Percentiles rank a stretch among this genome's conserved stretches.
phyloP scores from a whole-genome alignment of 2,797 vertebrate genomes.

The Brachyrhaphis roseni region DNA sequence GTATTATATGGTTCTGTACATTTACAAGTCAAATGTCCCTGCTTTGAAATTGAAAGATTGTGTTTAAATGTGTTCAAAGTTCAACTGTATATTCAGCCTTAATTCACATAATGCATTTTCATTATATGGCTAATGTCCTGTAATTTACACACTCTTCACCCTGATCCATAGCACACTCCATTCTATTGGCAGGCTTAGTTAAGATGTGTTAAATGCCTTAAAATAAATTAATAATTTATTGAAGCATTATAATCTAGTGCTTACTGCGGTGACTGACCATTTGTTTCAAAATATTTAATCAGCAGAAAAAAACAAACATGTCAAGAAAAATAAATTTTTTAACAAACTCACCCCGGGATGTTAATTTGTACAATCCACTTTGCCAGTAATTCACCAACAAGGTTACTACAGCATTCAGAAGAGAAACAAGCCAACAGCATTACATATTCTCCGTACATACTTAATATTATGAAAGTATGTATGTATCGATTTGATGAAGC shows the following conservation, averaged over 20 bases:
- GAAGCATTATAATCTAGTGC: neutral
- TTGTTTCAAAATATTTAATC: neutral
- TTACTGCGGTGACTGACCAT: neutral
- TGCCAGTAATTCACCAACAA: neutral
- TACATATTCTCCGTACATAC: too few species aligned
- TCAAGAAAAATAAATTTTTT: neutral
- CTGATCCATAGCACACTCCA: neutral
- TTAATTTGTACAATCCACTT: neutral
- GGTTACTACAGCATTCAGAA: neutral
- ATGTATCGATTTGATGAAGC: neutral
- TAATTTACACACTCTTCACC: conserved; percentile 9
- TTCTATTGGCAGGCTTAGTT: neutral
- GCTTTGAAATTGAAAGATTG: conserved; percentile 30
- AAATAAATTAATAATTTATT: neutral
- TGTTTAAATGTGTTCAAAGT: conserved; percentile 23
- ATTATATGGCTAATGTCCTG: conserved; percentile 36
- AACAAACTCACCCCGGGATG: neutral
- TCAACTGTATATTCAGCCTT: conserved; percentile 2
- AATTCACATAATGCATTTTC: conserved; percentile 26
- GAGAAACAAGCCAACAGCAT: too few species aligned
- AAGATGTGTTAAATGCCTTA: neutral
- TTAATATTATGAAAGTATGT: too few species aligned
- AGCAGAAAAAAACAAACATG: neutral
- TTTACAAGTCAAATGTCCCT: conserved; percentile 5
- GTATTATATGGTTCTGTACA: conserved; percentile 27